phyloP scores from a whole-genome alignment of 2,113 vertebrate genomes.

The Ardeotis arabs region DNA sequence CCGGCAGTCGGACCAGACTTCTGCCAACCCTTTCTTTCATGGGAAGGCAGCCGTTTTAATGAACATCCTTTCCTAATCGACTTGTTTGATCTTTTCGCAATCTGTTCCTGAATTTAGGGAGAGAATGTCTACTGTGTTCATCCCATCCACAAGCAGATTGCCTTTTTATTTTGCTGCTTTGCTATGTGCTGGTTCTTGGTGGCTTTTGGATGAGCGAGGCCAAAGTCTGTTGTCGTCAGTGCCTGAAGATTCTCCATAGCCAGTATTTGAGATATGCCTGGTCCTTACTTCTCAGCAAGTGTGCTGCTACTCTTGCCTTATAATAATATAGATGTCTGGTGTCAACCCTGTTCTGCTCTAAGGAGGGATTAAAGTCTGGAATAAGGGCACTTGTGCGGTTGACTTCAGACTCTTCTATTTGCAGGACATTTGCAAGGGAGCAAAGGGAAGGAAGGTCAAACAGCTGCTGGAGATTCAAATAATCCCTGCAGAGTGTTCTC shows the following conservation, averaged over 20 bases:
- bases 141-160: not conserved
- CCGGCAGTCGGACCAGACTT: not conserved
- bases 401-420: not conserved
- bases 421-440: not conserved
- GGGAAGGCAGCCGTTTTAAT: not conserved
- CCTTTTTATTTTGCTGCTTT: not conserved
- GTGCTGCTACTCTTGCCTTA: not conserved
- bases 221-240: not conserved
- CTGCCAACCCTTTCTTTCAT: not conserved
- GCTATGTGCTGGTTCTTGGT: fast-evolving
- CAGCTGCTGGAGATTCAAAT: not conserved
- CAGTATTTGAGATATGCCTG: not conserved
- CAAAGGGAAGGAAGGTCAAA: not conserved
- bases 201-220: not conserved
- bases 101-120: not conserved
- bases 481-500: not conserved
- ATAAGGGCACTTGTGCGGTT: not conserved
- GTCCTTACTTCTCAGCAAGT: not conserved
- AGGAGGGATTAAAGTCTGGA: not conserved
- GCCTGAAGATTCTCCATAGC: not conserved
- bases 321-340: not conserved
- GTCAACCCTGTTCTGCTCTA: not conserved
- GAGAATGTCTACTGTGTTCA: not conserved
- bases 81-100: not conserved
- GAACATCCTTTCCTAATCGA: not conserved